Conservation (phyloP, 2,888 invertebrate genomes). For the Resseliella maxima region DNA sequence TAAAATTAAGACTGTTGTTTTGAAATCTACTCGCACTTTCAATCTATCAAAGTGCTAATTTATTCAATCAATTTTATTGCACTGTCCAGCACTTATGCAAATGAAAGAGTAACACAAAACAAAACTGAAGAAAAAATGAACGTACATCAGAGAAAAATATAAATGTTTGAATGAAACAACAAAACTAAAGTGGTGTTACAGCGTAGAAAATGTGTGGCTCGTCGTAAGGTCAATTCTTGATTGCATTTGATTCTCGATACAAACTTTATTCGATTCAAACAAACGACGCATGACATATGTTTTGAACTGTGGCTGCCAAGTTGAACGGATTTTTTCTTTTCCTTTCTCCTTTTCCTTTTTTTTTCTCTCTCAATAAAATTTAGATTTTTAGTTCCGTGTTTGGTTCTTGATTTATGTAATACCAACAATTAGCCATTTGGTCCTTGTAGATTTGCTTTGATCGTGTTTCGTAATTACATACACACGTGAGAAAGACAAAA, state of each 20-base stretch:
- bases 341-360: not conserved
- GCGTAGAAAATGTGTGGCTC: not conserved
- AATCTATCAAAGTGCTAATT: not conserved
- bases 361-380: not conserved
- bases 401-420: no score
- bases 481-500: not conserved
- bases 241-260: not conserved
- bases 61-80: constrained; percentile 34
- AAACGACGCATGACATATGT: not conserved
- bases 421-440: no score
- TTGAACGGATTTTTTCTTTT: no score
- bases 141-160: not conserved
- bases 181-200: not conserved
- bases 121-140: not conserved
- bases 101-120: not conserved
- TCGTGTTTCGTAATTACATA: not conserved
- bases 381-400: constrained; percentile 47
- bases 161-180: no score
- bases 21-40: not conserved
- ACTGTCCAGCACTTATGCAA: constrained; percentile 28
- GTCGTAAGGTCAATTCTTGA: constrained; percentile 16
- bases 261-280: not conserved
- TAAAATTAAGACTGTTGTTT: no score
- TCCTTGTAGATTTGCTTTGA: not conserved
- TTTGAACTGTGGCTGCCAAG: no score